Evolutionary conservation across 1,140 invertebrate species (phyloP), one percentile per base, ranked within the genome.

Genomic region (Liolophura sinensis): DNA sequence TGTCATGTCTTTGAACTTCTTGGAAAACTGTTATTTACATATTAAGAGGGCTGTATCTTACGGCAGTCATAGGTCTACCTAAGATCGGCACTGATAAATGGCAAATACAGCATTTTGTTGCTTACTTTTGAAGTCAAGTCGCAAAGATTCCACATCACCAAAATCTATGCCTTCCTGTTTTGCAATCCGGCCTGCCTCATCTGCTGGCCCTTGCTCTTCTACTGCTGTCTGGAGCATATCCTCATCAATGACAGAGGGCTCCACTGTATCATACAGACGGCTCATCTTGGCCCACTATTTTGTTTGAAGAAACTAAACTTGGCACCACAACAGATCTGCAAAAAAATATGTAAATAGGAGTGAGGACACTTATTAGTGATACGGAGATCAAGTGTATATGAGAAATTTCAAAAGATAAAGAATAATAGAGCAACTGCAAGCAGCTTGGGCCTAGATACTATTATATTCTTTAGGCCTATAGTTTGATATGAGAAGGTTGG

Each of bases 231-330:
- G 74, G 3, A 85, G 74, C 78, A 85, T 83, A 14, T 81, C 78
- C 62, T 84, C 81, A 68, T 85, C 83, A 60, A 85, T 81, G 11
- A 85, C 84, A 40, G 81, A 77, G 18, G 84, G 84, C 69, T 85
- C 84, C 40, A 85, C 77, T 14, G 83, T 82, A 64, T 85, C 84
- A 71, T 85, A 85, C n/a, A 85, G 68, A 27, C 82, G 80, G 74
- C 82, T 84, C 84, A 85, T 85, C 51, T 71, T 81, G 46, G 46
- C n/a, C 5, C 27, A 4, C 15, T 54, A 24, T n/a, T 5, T 20
- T 1, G 18, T 24, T 12, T 5, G 51, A 5, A 5, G 3, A n/a
- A 20, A 54, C 51, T 54, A 54, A 54, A 20, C 12, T 5, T 20
- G 24, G 12, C 51, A 58, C 27, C 7, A 20, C 16, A 18, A 58